These are phyloP conservation scores for Chinchilla lanigera DNA, from an alignment of 2,113 vertebrate genomes.

Conservation along the genomic window DNA sequence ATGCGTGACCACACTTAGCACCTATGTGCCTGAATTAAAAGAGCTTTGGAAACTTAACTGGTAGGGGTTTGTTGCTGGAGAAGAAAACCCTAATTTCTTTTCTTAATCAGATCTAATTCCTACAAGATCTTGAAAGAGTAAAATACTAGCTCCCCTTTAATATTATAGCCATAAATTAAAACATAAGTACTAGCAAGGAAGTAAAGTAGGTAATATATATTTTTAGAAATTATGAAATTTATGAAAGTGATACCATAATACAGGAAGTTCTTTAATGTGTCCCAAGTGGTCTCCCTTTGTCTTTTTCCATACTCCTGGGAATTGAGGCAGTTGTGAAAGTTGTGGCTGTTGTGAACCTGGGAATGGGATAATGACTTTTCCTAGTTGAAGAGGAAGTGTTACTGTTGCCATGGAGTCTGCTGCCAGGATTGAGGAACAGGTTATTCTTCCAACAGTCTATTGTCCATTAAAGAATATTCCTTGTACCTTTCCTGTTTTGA, in stretches of 20 bases:
- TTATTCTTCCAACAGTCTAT: neutral
- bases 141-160: neutral
- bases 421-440: neutral
- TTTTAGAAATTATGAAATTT: conserved; percentile 20
- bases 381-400: neutral
- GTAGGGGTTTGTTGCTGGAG: neutral
- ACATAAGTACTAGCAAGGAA: neutral
- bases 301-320: neutral
- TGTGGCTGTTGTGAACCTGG: conserved; percentile 25
- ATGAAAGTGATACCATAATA: neutral
- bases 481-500: neutral
- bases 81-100: conserved; percentile 39
- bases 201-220: neutral
- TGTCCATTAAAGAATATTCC: neutral
- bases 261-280: neutral
- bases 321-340: neutral
- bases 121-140: neutral
- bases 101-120: conserved; percentile 1
- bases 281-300: conserved; percentile 7
- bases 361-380: neutral
- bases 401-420: neutral
- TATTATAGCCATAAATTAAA: conserved; percentile 23
- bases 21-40: neutral
- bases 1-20: neutral
- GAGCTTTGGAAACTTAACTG: neutral